These are phyloP conservation scores for Dasypogon diadema DNA, from an alignment of 2,888 invertebrate genomes.

Conservation along the genomic window DNA sequence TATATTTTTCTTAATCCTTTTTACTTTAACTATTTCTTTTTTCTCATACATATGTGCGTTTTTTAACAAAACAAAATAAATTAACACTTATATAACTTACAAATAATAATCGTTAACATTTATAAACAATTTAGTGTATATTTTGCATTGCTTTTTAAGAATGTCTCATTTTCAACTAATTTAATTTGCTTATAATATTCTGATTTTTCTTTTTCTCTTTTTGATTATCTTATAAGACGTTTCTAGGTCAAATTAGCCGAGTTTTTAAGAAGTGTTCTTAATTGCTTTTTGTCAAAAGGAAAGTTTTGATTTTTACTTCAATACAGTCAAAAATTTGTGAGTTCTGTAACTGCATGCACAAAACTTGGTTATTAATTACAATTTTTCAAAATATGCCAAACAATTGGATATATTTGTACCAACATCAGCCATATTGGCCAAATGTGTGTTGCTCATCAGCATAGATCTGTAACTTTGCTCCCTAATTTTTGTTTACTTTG, in stretches of 20 bases:
- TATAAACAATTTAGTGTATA: constrained; percentile 44
- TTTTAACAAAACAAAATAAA: constrained; percentile 42
- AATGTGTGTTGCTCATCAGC: too few species aligned
- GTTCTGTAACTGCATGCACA: too few species aligned
- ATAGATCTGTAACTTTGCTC: too few species aligned
- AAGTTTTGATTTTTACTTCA: too few species aligned
- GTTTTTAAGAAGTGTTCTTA: too few species aligned
- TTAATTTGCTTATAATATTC: constrained; percentile 36
- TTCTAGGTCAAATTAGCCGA: background rate
- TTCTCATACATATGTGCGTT: constrained; percentile 48
- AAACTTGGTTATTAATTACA: too few species aligned
- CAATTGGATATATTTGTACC: too few species aligned
- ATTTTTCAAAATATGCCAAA: too few species aligned
- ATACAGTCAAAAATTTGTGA: too few species aligned
- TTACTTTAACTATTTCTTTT: constrained; percentile 14
- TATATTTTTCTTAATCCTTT: constrained; percentile 20
- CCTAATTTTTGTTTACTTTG: too few species aligned
- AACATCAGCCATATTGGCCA: too few species aligned
- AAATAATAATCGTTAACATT: constrained; percentile 41
- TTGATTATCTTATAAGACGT: constrained; percentile 8
- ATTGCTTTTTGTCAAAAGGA: too few species aligned
- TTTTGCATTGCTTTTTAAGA: constrained; percentile 47
- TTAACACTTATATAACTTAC: constrained; percentile 42
- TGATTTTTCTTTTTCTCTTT: constrained; percentile 18
- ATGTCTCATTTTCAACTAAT: constrained; percentile 46